Conservation (phyloP, 2,888 invertebrate genomes). For the Zaprionus obscuricornis region DNA sequence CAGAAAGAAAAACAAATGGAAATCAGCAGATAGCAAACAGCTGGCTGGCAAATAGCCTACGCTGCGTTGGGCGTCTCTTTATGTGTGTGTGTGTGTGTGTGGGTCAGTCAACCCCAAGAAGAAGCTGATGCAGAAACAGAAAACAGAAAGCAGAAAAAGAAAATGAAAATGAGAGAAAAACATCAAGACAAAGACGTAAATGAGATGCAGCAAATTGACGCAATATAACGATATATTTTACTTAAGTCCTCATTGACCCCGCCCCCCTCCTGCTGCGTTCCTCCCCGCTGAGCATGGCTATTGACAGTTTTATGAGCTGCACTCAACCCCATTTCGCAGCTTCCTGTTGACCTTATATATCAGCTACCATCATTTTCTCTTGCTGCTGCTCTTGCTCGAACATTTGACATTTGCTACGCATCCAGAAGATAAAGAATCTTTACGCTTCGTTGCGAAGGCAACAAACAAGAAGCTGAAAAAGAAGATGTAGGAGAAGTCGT, state of each 20-base stretch:
- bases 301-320: constrained; percentile 15
- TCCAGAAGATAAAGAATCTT: constrained; percentile 22
- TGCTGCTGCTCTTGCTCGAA: too few relatives aligned
- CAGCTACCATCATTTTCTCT: too few relatives aligned
- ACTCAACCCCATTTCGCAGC: constrained; percentile 2
- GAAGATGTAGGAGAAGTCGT: not conserved
- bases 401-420: constrained; percentile 38
- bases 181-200: constrained; percentile 10
- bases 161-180: too few relatives aligned
- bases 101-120: constrained; percentile 39
- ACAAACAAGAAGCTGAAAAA: not conserved
- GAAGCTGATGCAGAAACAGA: not conserved
- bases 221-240: not conserved
- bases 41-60: too few relatives aligned
- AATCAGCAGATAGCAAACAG: constrained; percentile 23
- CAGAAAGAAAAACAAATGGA: constrained; percentile 3
- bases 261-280: not conserved
- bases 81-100: constrained; percentile 3
- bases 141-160: too few relatives aligned
- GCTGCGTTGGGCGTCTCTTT: too few relatives aligned
- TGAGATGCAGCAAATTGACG: constrained; percentile 16
- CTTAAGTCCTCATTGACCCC: not conserved
- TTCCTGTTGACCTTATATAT: constrained; percentile 37
- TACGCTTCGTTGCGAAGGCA: constrained; percentile 13
- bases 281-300: not conserved